Conservation (phyloP, 2,888 invertebrate genomes). For the Exephanes ischioxanthus region DNA sequence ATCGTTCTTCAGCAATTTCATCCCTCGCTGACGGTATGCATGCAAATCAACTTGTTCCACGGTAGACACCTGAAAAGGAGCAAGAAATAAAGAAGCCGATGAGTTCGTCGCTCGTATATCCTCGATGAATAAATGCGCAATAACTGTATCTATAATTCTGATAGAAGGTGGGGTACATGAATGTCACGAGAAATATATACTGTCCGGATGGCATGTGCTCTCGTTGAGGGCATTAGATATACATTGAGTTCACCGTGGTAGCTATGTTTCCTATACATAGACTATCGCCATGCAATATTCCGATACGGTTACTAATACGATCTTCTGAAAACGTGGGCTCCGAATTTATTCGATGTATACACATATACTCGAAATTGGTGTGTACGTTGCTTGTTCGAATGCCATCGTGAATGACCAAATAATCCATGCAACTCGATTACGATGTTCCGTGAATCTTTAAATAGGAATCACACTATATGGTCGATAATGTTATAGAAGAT, state of each 20-base stretch:
- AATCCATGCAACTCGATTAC: neutral
- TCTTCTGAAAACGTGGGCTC: neutral
- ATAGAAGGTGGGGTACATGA: neutral
- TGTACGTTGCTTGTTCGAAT: neutral
- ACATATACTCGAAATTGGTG: neutral
- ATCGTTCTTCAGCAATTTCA: slow-evolving; percentile 47
- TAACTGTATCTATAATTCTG: slow-evolving; percentile 16
- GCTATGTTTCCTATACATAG: neutral
- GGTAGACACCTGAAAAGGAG: slow-evolving; percentile 48
- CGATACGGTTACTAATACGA: neutral
- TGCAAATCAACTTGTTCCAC: slow-evolving; percentile 17
- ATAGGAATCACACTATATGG: neutral
- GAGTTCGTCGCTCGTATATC: neutral
- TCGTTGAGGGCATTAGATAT: slow-evolving; percentile 17
- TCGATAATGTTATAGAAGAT: neutral
- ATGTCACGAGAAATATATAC: neutral
- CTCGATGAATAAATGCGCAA: neutral
- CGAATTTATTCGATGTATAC: neutral
- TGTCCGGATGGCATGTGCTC: neutral
- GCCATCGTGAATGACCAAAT: neutral
- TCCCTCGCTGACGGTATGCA: slow-evolving; percentile 26
- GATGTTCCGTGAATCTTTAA: neutral
- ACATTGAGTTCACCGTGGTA: neutral
- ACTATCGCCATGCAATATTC: neutral
- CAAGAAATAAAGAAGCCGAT: neutral